Evolutionary conservation across 2,888 invertebrate species (phyloP).

Genomic region (Chaitophorus viminalis): DNA sequence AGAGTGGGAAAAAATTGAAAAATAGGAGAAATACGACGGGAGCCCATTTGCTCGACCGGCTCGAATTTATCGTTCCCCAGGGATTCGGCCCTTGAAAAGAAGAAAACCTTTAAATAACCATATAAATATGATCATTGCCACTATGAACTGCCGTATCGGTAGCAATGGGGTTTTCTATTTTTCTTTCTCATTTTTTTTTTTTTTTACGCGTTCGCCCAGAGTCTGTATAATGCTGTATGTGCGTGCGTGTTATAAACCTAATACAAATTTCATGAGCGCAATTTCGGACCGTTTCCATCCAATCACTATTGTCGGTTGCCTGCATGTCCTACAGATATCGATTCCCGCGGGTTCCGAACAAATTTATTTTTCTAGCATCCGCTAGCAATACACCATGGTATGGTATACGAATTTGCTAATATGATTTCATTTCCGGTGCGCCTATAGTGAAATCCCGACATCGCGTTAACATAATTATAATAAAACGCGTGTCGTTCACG

Average conservation of each 20-base stretch:
- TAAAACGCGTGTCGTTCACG: neutral
- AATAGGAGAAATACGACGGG: constrained; percentile 49
- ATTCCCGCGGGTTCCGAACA: constrained; percentile 18
- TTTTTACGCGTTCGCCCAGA: constrained; percentile 2
- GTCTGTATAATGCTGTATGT: neutral
- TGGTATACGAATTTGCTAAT: no score
- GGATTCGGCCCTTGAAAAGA: constrained; percentile 51
- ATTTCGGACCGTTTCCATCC: constrained; percentile 49
- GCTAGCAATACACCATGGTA: no score
- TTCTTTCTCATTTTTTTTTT: constrained; percentile 22
- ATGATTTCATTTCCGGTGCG: no score
- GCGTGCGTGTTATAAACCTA: constrained; percentile 18
- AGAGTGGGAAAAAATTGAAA: constrained; percentile 55
- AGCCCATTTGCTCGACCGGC: constrained; percentile 44
- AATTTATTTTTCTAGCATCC: constrained; percentile 1
- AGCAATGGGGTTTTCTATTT: constrained; percentile 30
- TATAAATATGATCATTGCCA: constrained; percentile 62
- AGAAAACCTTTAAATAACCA: constrained; percentile 61
- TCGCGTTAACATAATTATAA: neutral
- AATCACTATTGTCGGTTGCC: constrained; percentile 58
- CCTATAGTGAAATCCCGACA: neutral
- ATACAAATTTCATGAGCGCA: constrained; percentile 60
- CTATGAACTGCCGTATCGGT: constrained; percentile 15
- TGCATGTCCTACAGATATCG: constrained; percentile 2
- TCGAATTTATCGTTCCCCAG: constrained; percentile 53